Evolutionary conservation across 92 coral and sea anemone genomes (phyloP).

Genomic region (Pocillopora grandis): DNA sequence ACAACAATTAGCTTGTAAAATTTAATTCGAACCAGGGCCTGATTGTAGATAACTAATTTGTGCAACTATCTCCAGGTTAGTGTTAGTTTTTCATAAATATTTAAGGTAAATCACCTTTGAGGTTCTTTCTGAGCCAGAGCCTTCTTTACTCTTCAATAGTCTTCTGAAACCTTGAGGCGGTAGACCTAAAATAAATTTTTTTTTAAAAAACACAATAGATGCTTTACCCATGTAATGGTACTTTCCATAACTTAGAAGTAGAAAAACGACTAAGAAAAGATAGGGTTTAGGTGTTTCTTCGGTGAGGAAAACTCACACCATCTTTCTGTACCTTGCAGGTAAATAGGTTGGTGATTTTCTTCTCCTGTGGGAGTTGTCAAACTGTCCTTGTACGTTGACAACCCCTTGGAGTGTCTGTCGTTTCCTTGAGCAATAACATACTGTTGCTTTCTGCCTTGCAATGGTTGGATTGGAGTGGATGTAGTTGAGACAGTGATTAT

Average conservation of each 20-base stretch:
- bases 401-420: conserved; percentile 33
- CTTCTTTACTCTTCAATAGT: conserved; percentile 27
- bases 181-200: conserved; percentile 10
- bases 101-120: conserved; percentile 28
- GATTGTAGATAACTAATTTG: no score
- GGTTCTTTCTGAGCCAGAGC: not conserved
- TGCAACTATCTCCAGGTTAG: no score
- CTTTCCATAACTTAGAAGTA: not conserved
- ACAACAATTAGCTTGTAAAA: not conserved
- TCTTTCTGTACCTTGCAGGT: conserved; percentile 51
- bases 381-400: conserved; percentile 3
- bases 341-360: conserved; percentile 59
- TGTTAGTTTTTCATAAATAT: not conserved
- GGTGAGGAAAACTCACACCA: not conserved
- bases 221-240: not conserved
- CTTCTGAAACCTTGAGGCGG: conserved; percentile 51
- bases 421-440: conserved; percentile 71
- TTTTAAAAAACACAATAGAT: not conserved
- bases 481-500: conserved; percentile 59
- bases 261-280: not conserved
- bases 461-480: conserved; percentile 54
- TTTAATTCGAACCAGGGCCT: no score
- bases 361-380: not conserved
- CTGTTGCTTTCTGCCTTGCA: conserved; percentile 55
- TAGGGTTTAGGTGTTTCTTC: not conserved